Base-by-base conservation (phyloP, 2,888 invertebrate genomes). In the Epinotia brunnichana region DNA sequence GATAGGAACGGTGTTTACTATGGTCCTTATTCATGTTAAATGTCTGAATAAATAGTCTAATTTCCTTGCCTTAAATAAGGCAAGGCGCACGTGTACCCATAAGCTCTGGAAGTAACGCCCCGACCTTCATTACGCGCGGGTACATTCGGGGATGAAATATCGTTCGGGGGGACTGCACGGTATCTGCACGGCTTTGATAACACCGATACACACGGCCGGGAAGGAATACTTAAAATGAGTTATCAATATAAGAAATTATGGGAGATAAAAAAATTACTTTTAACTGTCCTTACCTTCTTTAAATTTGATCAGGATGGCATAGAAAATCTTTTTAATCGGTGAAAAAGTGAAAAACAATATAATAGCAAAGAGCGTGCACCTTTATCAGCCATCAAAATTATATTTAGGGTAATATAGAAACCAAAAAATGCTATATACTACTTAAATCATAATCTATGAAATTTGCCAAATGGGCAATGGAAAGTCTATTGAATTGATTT, bases 91-190 rank as follows among this genome's bases (percentile, higher is more conserved):
- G 81, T 84, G 84, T 77, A 74, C 64, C 71, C 48, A 74, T 54
- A 69, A 63, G 73, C 73, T 77, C 71, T 75, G 71, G 77, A 76
- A 79, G 76, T 41, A 77, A 78, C 76, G 76, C 78, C 80, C 78
- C 80, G 84, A 83, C 83, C 84, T 84, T 86, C 85, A 85, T 86
- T 86, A 87, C 82, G 81, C 82, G 78, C 76, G 79, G 77, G 77
- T 77, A 81, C 79, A 83, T 71, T 71, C 80, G 83, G 81, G 80
- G 83, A 85, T 90, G 88, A 89, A 90, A 89, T 89, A 90, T 87
- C 74, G 83, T 83, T 79, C 77, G 75, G 76, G 79, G 82, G 81
- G 83, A 44, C 64, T 56, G 60, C 59, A 54, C 82, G 80, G 79
- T 82, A 81, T 83, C 86, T 86, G 86, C 76, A 64, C 75, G 82